Percentiles rank a stretch among this genome's conserved stretches.
Conservation (phyloP, 2,113 vertebrate species). For the Ovis canadensis region DNA sequence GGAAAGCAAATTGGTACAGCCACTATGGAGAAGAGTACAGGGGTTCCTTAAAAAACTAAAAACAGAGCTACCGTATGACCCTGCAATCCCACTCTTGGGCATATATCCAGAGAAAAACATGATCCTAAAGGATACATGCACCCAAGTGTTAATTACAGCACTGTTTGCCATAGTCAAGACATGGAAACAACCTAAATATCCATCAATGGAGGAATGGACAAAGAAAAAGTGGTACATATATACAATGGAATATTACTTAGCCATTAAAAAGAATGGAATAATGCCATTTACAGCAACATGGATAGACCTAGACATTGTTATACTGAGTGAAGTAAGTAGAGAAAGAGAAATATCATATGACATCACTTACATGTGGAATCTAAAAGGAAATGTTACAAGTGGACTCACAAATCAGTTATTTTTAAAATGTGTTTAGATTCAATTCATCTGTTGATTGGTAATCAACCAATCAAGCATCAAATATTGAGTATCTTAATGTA, state of each 20-base stretch:
- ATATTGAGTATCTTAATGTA: not conserved
- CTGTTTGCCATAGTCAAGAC: not conserved
- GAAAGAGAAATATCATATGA: not conserved
- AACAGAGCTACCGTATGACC: not conserved
- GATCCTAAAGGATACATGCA: not conserved
- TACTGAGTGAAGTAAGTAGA: not conserved
- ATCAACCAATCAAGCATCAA: not conserved
- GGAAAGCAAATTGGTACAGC: not conserved
- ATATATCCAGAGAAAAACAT: not conserved
- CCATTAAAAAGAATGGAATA: not conserved
- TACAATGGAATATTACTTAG: not conserved
- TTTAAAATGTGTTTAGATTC: not conserved
- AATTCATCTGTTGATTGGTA: not conserved
- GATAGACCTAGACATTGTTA: not conserved
- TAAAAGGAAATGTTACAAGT: not conserved
- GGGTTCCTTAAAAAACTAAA: not conserved
- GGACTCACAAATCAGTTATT: not conserved
- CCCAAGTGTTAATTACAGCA: not conserved
- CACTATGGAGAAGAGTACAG: not conserved
- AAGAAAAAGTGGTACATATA: not conserved
- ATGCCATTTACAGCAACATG: not conserved
- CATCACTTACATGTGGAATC: not conserved
- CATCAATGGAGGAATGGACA: not conserved
- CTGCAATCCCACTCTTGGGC: not conserved
- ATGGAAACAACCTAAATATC: not conserved